phyloP scores from a whole-genome alignment of 2,113 vertebrate species.

The Ceyx cyanopectus region DNA sequence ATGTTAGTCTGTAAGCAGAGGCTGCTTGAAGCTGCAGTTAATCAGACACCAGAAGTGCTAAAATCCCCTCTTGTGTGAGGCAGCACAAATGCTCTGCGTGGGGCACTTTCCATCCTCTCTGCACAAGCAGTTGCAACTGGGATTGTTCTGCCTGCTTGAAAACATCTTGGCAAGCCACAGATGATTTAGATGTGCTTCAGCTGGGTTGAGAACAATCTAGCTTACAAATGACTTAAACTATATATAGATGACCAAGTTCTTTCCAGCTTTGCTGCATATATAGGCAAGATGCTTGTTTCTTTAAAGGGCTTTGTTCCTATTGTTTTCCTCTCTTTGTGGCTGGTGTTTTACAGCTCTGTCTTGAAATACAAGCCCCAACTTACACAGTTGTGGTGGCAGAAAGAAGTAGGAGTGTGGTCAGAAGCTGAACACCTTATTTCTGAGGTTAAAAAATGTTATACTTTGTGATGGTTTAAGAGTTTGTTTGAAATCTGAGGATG shows the following conservation, averaged over 20 bases:
- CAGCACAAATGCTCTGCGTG: background rate
- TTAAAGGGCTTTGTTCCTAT: background rate
- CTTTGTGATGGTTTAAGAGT: background rate
- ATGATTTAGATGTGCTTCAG: background rate
- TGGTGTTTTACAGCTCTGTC: background rate
- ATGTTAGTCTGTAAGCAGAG: background rate
- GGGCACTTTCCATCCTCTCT: background rate
- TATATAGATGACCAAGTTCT: background rate
- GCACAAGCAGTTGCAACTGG: background rate
- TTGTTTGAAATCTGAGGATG: background rate
- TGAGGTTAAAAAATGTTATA: background rate
- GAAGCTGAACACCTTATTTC: background rate
- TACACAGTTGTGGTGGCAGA: background rate
- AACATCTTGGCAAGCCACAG: background rate
- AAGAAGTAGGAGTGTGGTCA: background rate
- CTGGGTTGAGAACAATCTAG: background rate
- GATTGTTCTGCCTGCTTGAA: slow-evolving; percentile 15
- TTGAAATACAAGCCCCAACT: background rate
- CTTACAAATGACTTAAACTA: background rate
- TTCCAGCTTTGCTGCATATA: background rate
- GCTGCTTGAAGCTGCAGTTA: slow-evolving; percentile 24
- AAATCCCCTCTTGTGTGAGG: background rate
- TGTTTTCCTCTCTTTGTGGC: background rate
- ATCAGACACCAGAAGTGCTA: slow-evolving; percentile 22
- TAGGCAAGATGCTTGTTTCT: background rate